Conservation (phyloP, 2,888 invertebrate genomes). For the Helicoverpa assulta region DNA sequence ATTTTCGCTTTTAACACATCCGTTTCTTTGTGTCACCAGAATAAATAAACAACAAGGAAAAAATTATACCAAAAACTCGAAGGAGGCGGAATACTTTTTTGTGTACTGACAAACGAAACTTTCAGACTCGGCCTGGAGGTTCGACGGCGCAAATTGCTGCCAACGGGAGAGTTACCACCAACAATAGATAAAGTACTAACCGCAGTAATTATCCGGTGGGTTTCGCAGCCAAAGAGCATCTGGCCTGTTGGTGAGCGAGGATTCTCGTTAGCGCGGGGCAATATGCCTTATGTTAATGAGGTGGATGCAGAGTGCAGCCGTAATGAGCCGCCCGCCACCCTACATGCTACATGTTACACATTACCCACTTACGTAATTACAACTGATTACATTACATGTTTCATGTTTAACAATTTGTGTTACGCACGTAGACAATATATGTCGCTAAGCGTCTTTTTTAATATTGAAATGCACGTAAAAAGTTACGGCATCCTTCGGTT, state of each 20-base stretch:
- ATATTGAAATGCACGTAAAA: conserved; percentile 1
- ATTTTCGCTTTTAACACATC: conserved; percentile 24
- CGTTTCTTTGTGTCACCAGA: conserved; percentile 34
- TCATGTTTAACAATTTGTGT: conserved; percentile 6
- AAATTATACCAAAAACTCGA: conserved; percentile 12
- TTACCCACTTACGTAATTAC: conserved; percentile 19
- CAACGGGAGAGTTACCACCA: conserved; percentile 35
- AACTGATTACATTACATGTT: conserved; percentile 20
- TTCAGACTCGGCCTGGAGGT: conserved; percentile 5
- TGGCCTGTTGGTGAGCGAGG: conserved; percentile 47
- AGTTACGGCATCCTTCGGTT: conserved; percentile 7
- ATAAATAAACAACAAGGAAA: conserved; percentile 41
- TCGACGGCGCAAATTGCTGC: conserved; percentile 37
- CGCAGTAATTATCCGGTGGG: conserved; percentile 74
- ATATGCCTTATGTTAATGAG: conserved; percentile 69
- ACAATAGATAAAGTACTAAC: conserved; percentile 52
- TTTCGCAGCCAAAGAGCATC: conserved; percentile 59
- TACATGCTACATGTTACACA: conserved; percentile 22
- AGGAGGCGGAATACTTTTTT: conserved; percentile 22
- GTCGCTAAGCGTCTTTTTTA: conserved; percentile 16
- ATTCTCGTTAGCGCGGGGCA: conserved; percentile 59
- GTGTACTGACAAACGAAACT: conserved; percentile 31
- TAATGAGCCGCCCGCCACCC: conserved; percentile 69
- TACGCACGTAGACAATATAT: conserved; percentile 12
- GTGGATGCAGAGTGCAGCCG: conserved; percentile 57